Conservation (phyloP, 2,888 invertebrate species). For the Drosophila nr. medialis region DNA sequence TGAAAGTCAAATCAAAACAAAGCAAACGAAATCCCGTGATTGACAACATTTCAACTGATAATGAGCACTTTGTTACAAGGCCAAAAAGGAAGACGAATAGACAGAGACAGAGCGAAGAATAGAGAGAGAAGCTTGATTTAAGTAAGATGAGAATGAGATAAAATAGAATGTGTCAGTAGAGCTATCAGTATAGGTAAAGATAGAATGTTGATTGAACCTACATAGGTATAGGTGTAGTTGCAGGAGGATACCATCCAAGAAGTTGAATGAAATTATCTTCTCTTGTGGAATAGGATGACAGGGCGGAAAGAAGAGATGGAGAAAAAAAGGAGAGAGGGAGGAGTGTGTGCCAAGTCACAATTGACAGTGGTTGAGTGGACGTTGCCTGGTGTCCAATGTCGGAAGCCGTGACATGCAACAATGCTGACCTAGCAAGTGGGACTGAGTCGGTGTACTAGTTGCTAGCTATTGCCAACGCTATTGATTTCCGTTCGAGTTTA, state of each 20-base stretch:
- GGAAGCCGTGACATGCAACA: conserved; percentile 65
- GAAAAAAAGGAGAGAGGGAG: background rate
- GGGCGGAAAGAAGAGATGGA: conserved; percentile 1
- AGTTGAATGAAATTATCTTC: conserved; percentile 65
- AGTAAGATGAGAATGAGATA: conserved; percentile 14
- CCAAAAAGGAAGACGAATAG: conserved; percentile 12
- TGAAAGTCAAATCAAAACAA: conserved; percentile 77
- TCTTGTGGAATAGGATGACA: conserved; percentile 30
- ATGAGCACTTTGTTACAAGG: conserved; percentile 63
- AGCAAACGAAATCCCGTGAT: conserved; percentile 73
- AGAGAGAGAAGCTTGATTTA: background rate
- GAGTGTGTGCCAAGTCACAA: conserved; percentile 28
- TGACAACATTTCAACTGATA: conserved; percentile 80
- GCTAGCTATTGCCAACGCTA: conserved; percentile 28
- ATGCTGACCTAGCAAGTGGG: conserved; percentile 62
- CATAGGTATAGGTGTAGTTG: conserved; percentile 4
- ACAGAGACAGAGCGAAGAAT: background rate
- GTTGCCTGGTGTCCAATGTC: conserved; percentile 58
- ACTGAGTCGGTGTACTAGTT: conserved; percentile 8
- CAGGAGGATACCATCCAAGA: conserved; percentile 31
- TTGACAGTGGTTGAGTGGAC: conserved; percentile 33
- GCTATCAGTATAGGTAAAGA: conserved; percentile 27
- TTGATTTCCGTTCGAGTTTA: conserved; percentile 61
- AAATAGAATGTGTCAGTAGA: conserved; percentile 45
- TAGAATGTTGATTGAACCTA: conserved; percentile 5